These are phyloP conservation scores for Apis cerana DNA, from an alignment of 1,140 invertebrate genomes.

Conservation along the genomic window DNA sequence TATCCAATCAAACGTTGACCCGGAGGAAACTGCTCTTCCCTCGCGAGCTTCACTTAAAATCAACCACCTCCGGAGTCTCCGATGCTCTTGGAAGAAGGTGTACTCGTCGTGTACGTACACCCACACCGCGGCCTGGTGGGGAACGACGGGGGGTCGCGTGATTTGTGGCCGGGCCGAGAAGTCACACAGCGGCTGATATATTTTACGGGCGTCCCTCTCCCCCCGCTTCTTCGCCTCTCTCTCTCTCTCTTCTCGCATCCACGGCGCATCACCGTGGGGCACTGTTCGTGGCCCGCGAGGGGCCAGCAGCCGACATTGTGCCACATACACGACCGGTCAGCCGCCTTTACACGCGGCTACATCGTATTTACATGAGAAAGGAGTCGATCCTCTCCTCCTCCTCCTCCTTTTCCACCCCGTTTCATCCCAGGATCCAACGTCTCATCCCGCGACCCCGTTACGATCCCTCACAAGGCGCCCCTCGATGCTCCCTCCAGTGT, in stretches of 20 bases:
- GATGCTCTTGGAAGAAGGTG: conserved; percentile 39
- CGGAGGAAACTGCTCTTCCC: background rate
- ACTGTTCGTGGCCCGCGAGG: conserved; percentile 51
- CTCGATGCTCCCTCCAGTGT: conserved; percentile 71
- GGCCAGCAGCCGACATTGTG: conserved; percentile 75
- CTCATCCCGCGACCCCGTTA: conserved; percentile 38
- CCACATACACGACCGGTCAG: conserved; percentile 76
- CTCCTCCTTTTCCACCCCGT: conserved; percentile 53
- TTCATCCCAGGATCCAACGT: conserved; percentile 23
- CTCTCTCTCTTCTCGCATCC: conserved; percentile 15
- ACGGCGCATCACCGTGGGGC: conserved; percentile 28
- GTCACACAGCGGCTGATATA: conserved; percentile 82
- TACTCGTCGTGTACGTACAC: conserved; percentile 69
- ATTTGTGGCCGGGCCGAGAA: conserved; percentile 81
- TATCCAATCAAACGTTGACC: conserved; percentile 41
- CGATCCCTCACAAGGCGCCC: conserved; percentile 65
- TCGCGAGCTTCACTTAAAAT: background rate
- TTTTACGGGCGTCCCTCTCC: conserved; percentile 76
- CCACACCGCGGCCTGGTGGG: conserved; percentile 72
- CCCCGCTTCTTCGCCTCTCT: conserved; percentile 35
- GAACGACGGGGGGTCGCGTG: conserved; percentile 80
- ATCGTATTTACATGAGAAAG: conserved; percentile 82
- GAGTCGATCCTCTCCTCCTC: conserved; percentile 68
- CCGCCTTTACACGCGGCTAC: conserved; percentile 79
- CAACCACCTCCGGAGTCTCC: background rate